A percentile compares a stretch with the other conserved stretches of the same genome.
phyloP scores from a whole-genome alignment of 2,113 vertebrate genomes.

The Pimephales promelas region DNA sequence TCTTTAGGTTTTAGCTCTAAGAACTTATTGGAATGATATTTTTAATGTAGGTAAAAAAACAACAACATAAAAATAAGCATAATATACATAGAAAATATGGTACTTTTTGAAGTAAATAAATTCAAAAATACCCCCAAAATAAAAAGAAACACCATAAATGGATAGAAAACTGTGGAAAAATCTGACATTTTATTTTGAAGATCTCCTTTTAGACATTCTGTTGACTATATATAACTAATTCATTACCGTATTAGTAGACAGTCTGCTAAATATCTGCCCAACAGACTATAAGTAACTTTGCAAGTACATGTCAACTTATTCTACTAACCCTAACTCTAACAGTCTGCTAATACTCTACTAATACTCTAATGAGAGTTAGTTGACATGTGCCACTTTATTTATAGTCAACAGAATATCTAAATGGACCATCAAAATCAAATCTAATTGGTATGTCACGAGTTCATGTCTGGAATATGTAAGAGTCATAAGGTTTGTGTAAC shows the following conservation, averaged over 20 bases:
- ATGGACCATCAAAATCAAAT: not conserved
- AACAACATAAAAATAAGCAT: too few species aligned
- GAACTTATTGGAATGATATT: too few species aligned
- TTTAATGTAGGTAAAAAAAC: too few species aligned
- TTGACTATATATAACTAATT: not conserved
- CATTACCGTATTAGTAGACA: not conserved
- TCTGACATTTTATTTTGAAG: not conserved
- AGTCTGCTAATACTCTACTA: too few species aligned
- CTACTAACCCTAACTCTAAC: not conserved
- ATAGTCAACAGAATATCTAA: not conserved
- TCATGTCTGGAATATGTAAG: not conserved
- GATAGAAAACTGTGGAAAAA: too few species aligned
- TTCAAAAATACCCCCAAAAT: too few species aligned
- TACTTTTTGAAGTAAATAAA: too few species aligned
- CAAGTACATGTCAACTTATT: not conserved
- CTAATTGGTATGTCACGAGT: not conserved
- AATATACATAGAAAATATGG: too few species aligned
- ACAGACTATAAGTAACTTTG: not conserved
- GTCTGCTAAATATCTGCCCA: too few species aligned
- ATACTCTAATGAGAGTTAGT: not conserved
- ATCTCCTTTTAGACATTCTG: not conserved
- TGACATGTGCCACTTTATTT: not conserved
- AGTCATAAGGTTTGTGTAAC: not conserved
- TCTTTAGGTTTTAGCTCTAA: too few species aligned
- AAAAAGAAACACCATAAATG: too few species aligned